A percentile compares a stretch with the other conserved stretches of the same genome.
These are phyloP conservation scores for Palaemon carinicauda DNA, from an alignment of 1,140 invertebrate species.

Conservation along the genomic window DNA sequence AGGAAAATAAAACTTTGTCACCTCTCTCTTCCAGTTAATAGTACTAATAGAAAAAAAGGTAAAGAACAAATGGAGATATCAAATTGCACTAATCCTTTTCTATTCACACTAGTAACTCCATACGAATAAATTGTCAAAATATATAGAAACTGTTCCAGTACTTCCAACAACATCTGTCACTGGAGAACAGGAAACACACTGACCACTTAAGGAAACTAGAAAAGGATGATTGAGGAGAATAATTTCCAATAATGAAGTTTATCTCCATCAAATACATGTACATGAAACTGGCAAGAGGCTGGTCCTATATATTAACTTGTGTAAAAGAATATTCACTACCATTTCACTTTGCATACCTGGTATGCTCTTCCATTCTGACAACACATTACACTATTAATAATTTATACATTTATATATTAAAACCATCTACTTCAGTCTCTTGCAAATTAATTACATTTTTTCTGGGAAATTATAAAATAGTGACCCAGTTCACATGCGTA, in stretches of 20 bases:
- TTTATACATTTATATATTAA: constrained; percentile 22
- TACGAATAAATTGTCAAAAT: too few relatives aligned
- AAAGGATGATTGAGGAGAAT: too few relatives aligned
- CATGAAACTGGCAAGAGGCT: constrained; percentile 53
- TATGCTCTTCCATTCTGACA: neutral
- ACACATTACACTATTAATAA: neutral
- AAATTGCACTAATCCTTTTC: too few relatives aligned
- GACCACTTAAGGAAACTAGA: too few relatives aligned
- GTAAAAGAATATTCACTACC: constrained; percentile 53
- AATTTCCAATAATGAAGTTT: constrained; percentile 42
- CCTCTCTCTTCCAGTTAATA: too few relatives aligned
- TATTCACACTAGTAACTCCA: too few relatives aligned
- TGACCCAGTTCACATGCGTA: neutral
- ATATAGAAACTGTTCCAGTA: too few relatives aligned
- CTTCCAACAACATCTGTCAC: too few relatives aligned
- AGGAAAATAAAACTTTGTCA: too few relatives aligned
- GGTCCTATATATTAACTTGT: constrained; percentile 41
- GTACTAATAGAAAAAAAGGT: too few relatives aligned
- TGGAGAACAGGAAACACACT: too few relatives aligned
- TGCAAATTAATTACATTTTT: neutral
- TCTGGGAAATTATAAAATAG: neutral
- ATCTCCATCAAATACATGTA: constrained; percentile 53
- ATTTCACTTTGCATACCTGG: constrained; percentile 15
- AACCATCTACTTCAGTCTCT: constrained; percentile 24
- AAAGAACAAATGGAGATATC: too few relatives aligned